These are phyloP conservation scores for Elachura formosa DNA, from an alignment of 2,113 vertebrate genomes.

Conservation along the genomic window DNA sequence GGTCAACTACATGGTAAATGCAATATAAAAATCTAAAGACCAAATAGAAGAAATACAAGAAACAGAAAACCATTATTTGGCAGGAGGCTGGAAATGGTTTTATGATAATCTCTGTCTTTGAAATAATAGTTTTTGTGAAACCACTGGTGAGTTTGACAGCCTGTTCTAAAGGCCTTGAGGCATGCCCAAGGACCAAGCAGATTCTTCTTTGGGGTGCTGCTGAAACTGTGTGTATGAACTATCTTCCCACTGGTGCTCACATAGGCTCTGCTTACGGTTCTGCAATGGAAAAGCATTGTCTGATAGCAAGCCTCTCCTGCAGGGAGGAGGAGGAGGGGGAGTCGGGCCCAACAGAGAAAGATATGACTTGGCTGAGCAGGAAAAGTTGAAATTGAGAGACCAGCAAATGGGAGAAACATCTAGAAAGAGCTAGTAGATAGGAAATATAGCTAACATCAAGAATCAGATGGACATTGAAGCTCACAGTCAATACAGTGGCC, in stretches of 20 bases:
- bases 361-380: not conserved
- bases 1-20: not conserved
- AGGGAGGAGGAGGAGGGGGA: not conserved
- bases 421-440: not conserved
- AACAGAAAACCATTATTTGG: not conserved
- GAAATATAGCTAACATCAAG: not conserved
- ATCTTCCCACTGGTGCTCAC: not conserved
- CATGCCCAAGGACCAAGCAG: not conserved
- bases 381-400: not conserved
- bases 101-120: not conserved
- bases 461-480: not conserved
- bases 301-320: not conserved
- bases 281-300: fast-evolving
- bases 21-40: not conserved
- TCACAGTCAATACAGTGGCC: not conserved
- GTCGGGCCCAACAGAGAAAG: not conserved
- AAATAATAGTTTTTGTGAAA: not conserved
- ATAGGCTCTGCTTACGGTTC: not conserved
- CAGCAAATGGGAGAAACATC: not conserved
- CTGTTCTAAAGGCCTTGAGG: not conserved
- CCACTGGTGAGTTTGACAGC: not conserved
- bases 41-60: not conserved
- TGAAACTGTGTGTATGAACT: not conserved
- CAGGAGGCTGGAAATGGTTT: not conserved
- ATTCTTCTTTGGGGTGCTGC: not conserved